Evolutionary conservation across 1,140 invertebrate species (phyloP), one percentile per base, ranked within the genome.

Genomic region (Agrypnia vestita): DNA sequence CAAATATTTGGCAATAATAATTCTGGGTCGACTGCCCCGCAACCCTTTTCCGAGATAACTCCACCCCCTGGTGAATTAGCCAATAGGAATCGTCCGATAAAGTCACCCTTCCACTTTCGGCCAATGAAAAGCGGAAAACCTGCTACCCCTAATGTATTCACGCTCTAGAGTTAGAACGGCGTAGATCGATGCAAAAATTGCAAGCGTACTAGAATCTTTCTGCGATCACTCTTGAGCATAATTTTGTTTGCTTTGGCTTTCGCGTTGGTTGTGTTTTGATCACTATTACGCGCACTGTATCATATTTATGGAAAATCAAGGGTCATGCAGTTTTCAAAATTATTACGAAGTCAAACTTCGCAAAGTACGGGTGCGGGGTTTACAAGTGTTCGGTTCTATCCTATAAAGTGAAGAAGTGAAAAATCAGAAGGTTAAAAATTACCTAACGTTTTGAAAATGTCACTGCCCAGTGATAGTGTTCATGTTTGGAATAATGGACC

Each of bases 401-500:
- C 1, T 6, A 6, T 11, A 47, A 11, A 69, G 9, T 13, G 46
- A 19, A 46, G 13, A 13, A 64, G 43, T n/a, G 43, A 21, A 19
- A 19, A 1, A 44, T 51, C 1, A n/a, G 21, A 69, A 69, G 44
- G 1, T 46, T 13, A 0, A 11, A 69, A 4, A 8, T 8, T 64
- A 64, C 17, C 4, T 47, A 8, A 21, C 46, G 35, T 47, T 49
- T 11, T 49, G 8, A 67, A 82, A 75, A 83, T 83, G 82, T 78
- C 82, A 51, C 55, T 83, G 47, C 79, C 78, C 9, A 79, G 62
- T 76, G 82, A 83, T 46, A 43, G 69, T 53, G 82, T 83, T 10
- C 82, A 83, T 56, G 82, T 83, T 44, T 83, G 82, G 82, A 83
- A 83, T 79, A 83, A 80, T 71, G 47, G 74, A 46, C 25, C 82